Base-by-base conservation (phyloP, 2,113 vertebrate species). In the Entomyzon cyanotis region DNA sequence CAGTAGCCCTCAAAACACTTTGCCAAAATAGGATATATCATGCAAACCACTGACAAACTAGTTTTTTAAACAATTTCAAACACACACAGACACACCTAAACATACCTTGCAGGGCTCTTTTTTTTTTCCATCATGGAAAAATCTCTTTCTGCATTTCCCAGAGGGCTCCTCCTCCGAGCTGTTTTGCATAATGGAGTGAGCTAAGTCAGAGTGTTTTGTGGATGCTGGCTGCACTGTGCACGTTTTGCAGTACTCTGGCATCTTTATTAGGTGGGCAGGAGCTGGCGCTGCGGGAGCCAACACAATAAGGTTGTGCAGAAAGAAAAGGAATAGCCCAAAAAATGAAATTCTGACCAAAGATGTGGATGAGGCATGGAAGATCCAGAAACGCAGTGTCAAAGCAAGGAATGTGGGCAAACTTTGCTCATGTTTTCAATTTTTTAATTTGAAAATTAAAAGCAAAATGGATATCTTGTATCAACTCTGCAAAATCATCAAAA, bases 1-100 rank as follows among this genome's bases (percentile, higher is more conserved):
- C 0, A 0, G 12, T 13, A 73, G 37, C 69, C 68, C 64, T 78
- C 28, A 11, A 11, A 83, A 41, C 0, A 1, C 46, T 83, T 64
- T 60, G 23, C 49, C 31, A 90, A 47, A 79, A 42, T 39, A 49
- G 52, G 13, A 20, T 15, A 2, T 9, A 2, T 21, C 35, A 15
- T 2, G 7, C 68, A 85, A 46, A 58, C 41, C 37, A 37, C 23
- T 63, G 30, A 41, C 17, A 33, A 85, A 81, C 33, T 22, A 30
- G 1, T 76, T 82, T 75, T 35, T 62, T 46, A 24, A 87, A 30
- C 25, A 67, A 15, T 58, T 73, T 50, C 42, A 17, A 13, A 49
- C 12, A 58, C 42, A 37, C 14, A 12, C 23, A 39, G 12, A 55
- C 52, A 67, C 25, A 47, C 41, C 28, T 78, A 44, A 80, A 58